A percentile compares a stretch with the other conserved stretches of the same genome.
Evolutionary conservation across 2,797 vertebrate genomes (phyloP).

Genomic region (Mus minutoides): DNA sequence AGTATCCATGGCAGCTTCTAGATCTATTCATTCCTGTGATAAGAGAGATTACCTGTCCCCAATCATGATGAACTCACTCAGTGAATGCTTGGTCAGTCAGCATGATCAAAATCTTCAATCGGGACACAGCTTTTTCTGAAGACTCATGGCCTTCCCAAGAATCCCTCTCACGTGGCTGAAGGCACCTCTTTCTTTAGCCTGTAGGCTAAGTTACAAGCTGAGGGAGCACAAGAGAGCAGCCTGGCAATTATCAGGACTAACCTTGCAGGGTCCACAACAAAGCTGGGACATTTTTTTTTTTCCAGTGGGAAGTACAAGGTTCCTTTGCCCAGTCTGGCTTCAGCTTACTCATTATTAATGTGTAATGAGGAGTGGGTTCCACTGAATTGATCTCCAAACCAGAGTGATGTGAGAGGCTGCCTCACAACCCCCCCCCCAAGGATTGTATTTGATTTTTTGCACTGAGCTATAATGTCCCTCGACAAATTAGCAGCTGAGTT

Average conservation of each 20-base stretch:
- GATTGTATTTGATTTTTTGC: conserved; percentile 55
- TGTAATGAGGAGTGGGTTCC: conserved; percentile 74
- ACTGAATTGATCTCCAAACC: conserved; percentile 82
- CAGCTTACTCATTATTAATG: conserved; percentile 66
- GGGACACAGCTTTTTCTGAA: neutral
- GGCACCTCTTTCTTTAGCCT: neutral
- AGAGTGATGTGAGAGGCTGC: conserved; percentile 57
- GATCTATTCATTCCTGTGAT: neutral
- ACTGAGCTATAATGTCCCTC: conserved; percentile 77
- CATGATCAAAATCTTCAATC: neutral
- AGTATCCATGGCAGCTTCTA: neutral
- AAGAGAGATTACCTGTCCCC: neutral
- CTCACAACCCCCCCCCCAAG: conserved; percentile 54
- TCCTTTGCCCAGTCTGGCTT: neutral
- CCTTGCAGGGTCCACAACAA: neutral
- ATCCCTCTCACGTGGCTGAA: neutral
- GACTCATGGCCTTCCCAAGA: neutral
- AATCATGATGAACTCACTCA: neutral
- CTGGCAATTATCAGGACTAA: no score
- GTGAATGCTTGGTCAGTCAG: neutral
- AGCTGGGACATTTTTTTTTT: neutral
- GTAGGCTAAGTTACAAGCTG: neutral
- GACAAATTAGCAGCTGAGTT: conserved; percentile 69
- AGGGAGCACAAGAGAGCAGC: neutral
- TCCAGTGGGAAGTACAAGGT: neutral